phyloP scores from a whole-genome alignment of 1,140 invertebrate species.

The Kradibia gibbosae region DNA sequence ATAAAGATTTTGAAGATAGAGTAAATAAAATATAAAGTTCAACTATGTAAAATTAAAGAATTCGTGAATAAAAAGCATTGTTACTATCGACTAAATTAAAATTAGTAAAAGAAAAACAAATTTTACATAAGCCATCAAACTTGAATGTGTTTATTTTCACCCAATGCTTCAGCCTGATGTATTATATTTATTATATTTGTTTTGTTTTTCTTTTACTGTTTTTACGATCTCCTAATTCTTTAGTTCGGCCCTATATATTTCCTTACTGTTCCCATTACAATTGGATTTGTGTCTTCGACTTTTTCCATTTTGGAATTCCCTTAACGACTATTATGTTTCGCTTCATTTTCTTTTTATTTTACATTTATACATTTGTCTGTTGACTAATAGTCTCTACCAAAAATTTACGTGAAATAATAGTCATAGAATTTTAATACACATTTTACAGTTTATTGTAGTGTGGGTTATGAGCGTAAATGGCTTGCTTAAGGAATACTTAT shows the following conservation, averaged over 20 bases:
- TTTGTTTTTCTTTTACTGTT: neutral
- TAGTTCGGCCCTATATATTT: conserved; percentile 21
- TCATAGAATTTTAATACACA: neutral
- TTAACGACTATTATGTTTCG: conserved; percentile 47
- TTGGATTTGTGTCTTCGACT: conserved; percentile 33
- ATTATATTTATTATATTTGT: neutral
- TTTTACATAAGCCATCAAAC: neutral
- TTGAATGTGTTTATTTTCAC: neutral
- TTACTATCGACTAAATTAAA: neutral
- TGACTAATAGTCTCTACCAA: conserved; percentile 5
- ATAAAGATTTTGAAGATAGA: no score
- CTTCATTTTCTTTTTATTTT: conserved; percentile 18
- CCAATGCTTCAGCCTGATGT: neutral
- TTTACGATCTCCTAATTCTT: conserved; percentile 39
- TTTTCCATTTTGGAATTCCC: conserved; percentile 27
- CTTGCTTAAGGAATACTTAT: neutral
- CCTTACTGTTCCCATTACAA: conserved; percentile 27
- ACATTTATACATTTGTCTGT: conserved; percentile 17
- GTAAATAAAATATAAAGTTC: no score
- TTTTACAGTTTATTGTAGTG: neutral
- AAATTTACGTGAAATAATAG: conserved; percentile 22
- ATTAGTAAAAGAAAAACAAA: neutral
- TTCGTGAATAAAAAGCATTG: no score
- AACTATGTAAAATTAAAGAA: no score
- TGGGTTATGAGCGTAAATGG: neutral